A percentile compares a stretch with the other conserved stretches of the same genome.
Conservation (phyloP, 2,797 vertebrate genomes). For the Percopsis omiscomaycus region DNA sequence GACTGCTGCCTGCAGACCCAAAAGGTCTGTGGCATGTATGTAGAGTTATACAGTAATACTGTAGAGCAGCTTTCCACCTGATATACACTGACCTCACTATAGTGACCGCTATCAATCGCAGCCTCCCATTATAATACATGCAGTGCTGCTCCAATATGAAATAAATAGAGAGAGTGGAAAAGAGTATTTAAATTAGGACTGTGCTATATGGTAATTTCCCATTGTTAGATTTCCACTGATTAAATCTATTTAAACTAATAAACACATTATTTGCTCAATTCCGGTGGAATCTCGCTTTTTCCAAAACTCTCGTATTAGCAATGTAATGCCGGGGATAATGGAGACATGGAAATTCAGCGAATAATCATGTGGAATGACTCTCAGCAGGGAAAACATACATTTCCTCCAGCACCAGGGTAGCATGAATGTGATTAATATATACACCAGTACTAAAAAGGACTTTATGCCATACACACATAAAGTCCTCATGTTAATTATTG, state of each 20-base stretch:
- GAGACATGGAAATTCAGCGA: slow-evolving; percentile 52
- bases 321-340: slow-evolving; percentile 43
- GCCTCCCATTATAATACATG: slow-evolving; percentile 1
- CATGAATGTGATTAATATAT: slow-evolving; percentile 62
- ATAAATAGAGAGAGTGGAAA: neutral
- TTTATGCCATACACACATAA: too few relatives aligned
- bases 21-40: slow-evolving; percentile 1
- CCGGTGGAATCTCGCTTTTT: slow-evolving; percentile 13
- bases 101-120: slow-evolving; percentile 17
- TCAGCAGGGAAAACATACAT: slow-evolving; percentile 52
- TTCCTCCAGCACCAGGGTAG: slow-evolving; percentile 50
- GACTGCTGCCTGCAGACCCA: slow-evolving; percentile 64
- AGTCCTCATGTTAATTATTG: too few relatives aligned
- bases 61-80: neutral
- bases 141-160: too few relatives aligned
- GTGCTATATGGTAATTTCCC: slow-evolving; percentile 2
- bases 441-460: slow-evolving; percentile 32
- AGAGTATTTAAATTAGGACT: neutral
- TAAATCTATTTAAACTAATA: slow-evolving; percentile 26
- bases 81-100: neutral
- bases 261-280: slow-evolving; percentile 37
- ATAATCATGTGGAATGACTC: slow-evolving; percentile 59
- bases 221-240: slow-evolving; percentile 14
- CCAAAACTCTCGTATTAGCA: slow-evolving; percentile 17
- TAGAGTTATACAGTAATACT: neutral